phyloP scores from a whole-genome alignment of 2,888 invertebrate species.

The Amiota communis region DNA sequence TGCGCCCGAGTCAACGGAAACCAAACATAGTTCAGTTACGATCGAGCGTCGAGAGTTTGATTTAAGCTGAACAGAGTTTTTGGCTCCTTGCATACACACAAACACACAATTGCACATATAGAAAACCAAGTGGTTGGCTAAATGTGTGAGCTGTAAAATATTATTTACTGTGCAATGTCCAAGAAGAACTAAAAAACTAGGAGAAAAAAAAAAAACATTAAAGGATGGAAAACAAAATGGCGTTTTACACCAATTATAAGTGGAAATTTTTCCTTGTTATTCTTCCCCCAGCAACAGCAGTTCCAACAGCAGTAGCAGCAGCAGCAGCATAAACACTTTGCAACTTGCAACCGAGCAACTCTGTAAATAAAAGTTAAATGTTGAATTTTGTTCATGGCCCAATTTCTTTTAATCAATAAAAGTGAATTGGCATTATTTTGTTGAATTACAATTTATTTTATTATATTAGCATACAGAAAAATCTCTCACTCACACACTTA shows the following conservation, averaged over 20 bases:
- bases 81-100: not conserved
- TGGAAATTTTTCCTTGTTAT: not conserved
- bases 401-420: conserved; percentile 23
- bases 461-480: conserved; percentile 2
- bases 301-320: no score
- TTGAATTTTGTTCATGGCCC: conserved; percentile 9
- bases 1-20: conserved; percentile 24
- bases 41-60: not conserved
- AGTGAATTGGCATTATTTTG: conserved; percentile 21
- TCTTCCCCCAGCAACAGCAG: not conserved
- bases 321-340: not conserved
- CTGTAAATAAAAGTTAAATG: not conserved
- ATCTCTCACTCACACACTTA: not conserved
- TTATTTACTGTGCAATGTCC: conserved; percentile 9
- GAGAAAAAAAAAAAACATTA: no score
- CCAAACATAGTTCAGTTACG: conserved; percentile 22
- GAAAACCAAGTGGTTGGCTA: not conserved
- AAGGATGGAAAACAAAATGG: no score
- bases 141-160: not conserved
- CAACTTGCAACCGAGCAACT: not conserved
- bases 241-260: conserved; percentile 24
- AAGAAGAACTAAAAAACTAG: not conserved
- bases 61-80: not conserved
- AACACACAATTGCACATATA: not conserved
- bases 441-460: conserved; percentile 12